A percentile compares a stretch with the other conserved stretches of the same genome.
These are phyloP conservation scores for Metalampra italica DNA, from an alignment of 2,888 invertebrate species.

Conservation along the genomic window DNA sequence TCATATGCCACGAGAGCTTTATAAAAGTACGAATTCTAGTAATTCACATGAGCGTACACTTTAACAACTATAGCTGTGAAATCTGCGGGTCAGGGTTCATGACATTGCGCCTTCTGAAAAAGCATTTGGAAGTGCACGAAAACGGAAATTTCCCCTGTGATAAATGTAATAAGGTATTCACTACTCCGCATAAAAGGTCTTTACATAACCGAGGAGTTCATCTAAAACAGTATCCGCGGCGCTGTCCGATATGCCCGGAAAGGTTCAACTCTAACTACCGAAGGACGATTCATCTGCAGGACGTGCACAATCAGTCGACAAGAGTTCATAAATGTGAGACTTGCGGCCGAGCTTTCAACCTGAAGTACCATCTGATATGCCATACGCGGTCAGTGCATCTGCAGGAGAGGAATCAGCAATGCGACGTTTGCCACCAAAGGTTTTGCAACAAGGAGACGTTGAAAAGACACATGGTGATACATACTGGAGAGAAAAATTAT, in stretches of 20 bases:
- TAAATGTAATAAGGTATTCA: constrained; percentile 59
- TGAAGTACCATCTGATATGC: constrained; percentile 66
- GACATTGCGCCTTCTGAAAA: constrained; percentile 62
- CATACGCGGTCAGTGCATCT: constrained; percentile 66
- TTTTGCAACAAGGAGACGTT: constrained; percentile 77
- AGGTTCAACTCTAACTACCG: constrained; percentile 69
- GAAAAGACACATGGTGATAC: constrained; percentile 77
- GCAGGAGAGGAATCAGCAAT: constrained; percentile 72
- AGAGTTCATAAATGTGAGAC: constrained; percentile 67
- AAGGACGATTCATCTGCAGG: constrained; percentile 66
- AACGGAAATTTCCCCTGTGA: constrained; percentile 65
- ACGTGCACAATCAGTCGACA: constrained; percentile 66
- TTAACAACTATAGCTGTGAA: constrained; percentile 70
- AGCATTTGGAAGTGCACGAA: constrained; percentile 68
- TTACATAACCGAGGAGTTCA: constrained; percentile 65
- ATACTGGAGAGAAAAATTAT: constrained; percentile 75
- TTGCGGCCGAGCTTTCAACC: constrained; percentile 62
- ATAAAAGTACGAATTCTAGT: constrained; percentile 65
- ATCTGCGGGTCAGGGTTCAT: constrained; percentile 68
- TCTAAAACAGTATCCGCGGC: constrained; percentile 56
- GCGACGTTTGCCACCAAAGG: constrained; percentile 71
- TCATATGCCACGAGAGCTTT: constrained; percentile 56
- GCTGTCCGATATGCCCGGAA: constrained; percentile 69
- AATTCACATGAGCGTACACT: constrained; percentile 71
- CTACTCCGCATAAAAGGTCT: constrained; percentile 58